phyloP scores from a whole-genome alignment of 1,140 invertebrate species.

The Protaetia brevitarsis region DNA sequence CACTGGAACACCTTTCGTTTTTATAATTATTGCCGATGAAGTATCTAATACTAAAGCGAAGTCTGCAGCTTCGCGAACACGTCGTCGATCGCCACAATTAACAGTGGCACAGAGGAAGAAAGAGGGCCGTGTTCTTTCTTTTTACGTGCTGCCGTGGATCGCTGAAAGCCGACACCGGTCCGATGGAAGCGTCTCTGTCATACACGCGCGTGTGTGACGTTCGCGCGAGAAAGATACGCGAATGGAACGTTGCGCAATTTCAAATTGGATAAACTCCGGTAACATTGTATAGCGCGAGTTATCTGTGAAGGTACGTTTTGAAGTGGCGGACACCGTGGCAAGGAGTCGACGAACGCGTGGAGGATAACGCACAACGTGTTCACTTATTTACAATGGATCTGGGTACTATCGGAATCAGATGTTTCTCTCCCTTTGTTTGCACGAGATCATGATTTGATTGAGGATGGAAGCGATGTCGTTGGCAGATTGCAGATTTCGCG shows the following conservation, averaged over 20 bases:
- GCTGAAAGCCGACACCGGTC: background rate
- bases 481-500: too few species aligned
- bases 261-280: background rate
- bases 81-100: constrained; percentile 5
- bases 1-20: background rate
- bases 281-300: background rate
- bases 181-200: background rate
- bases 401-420: too few species aligned
- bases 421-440: too few species aligned
- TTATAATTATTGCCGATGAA: too few species aligned
- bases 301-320: background rate
- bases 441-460: too few species aligned
- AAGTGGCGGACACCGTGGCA: background rate
- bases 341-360: constrained; percentile 6
- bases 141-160: background rate
- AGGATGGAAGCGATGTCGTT: too few species aligned
- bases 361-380: too few species aligned
- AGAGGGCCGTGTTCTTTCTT: background rate
- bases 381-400: too few species aligned
- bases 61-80: constrained; percentile 11
- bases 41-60: too few species aligned
- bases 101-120: constrained; percentile 7
- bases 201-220: too few species aligned
- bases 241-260: background rate
- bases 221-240: too few species aligned